Base-by-base conservation (phyloP, 2,113 vertebrate genomes). In the Ptyas mucosa region DNA sequence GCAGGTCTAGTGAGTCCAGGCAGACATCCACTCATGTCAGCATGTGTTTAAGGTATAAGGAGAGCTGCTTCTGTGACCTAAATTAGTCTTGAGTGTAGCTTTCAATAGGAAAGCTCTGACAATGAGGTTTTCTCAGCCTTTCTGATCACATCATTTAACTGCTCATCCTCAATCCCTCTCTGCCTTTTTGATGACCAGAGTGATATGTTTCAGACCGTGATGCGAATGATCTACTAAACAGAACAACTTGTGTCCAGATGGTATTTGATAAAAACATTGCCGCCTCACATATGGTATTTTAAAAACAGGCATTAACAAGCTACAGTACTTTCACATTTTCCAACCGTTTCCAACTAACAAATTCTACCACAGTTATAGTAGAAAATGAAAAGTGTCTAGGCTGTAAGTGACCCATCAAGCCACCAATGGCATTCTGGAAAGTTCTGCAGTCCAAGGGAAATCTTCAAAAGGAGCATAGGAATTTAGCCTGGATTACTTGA, bases 201-300 rank as follows among this genome's bases (percentile, higher is more conserved):
- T 89, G 69, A 89, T 81, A 92, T 26, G 88, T 51, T 92, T 24
- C 53, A 85, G 43, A 49, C 39, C 1, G 12, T 51, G 55, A 34
- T 24, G 53, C 20, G 53, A 85, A 43, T 89, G 26, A 85, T 58
- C 26, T 85, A 85, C 29, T 10, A 85, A 90, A 86, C 20, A 85
- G 21, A 53, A 53, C n/a, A 88, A 88, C 18, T 39, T 34, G 15
- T 54, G 86, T 20, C 69, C 54, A 93, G 53, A n/a, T 85, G 88
- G 88, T 54, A 86, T 93, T 89, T 89, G 92, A 92, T 89, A 55
- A 85, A 89, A 92, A 85, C 55, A 89, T 58, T 24, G 64, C 61
- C 20, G 51, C 15, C 21, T 49, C 87, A 89, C 64, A 58, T 49
- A 89, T 46, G 53, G 54, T 81, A 81, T 89, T 57, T 75, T 85